These are phyloP conservation scores for Chrysogorgia sp. DNA, from an alignment of 92 coral and sea anemone genomes.

Conservation along the genomic window DNA sequence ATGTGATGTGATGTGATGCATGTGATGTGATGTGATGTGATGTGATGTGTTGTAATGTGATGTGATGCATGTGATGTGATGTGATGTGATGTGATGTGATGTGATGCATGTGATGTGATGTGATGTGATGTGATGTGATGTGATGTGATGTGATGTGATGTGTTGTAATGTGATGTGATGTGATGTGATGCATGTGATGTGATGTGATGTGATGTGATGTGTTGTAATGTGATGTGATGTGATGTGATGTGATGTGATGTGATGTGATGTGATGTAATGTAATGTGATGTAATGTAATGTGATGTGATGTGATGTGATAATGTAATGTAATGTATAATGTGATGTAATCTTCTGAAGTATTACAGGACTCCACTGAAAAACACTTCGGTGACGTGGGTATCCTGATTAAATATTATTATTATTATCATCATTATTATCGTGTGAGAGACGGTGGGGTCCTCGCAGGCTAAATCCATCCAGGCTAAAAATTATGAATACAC, in stretches of 20 bases:
- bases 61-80: conserved; percentile 9
- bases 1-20: background rate
- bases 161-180: background rate
- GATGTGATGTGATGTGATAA: conserved; percentile 7
- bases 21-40: conserved; percentile 1
- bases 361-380: no score
- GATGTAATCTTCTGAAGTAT: background rate
- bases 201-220: conserved; percentile 16
- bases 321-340: conserved; percentile 18
- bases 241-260: conserved; percentile 11
- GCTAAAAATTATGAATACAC: no score
- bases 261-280: conserved; percentile 18
- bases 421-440: no score
- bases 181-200: background rate
- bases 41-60: conserved; percentile 1
- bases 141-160: conserved; percentile 4
- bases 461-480: no score
- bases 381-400: no score
- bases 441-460: no score
- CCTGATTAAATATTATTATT: no score
- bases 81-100: conserved; percentile 6
- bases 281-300: conserved; percentile 18
- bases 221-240: conserved; percentile 16
- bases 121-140: background rate
- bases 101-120: conserved; percentile 3